Evolutionary conservation across 92 coral and sea anemone genomes (phyloP), one percentile per base, ranked within the genome.

Genomic region (Porites cylindrica): DNA sequence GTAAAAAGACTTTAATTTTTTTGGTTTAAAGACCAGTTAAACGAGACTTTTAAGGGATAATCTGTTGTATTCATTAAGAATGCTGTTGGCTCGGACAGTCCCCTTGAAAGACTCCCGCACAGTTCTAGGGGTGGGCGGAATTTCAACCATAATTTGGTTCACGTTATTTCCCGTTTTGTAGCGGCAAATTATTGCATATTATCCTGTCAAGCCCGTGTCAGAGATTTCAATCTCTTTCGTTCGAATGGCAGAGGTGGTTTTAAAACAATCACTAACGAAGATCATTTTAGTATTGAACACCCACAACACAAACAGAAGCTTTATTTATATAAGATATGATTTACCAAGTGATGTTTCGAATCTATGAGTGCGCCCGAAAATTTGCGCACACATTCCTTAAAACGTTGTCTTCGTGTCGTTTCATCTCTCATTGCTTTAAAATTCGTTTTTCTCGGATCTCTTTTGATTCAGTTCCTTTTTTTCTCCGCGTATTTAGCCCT

Each of bases 111-210:
- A 53, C 20, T 51, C 75, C 76, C 64, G 78, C 59, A 38, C 51
- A n/a, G n/a, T 12, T 53, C 13, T n/a, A 38, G n/a, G 54, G 69
- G 69, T 82, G 61, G 77, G 70, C 67, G 78, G 76, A 82, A 82
- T 54, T 60, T 18, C 23, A 17, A 12, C 20, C 12, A 59, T 1
- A 66, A 50, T 20, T 23, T 2, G 29, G 32, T 74, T 66, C 24
- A n/a, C 51, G 60, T 14, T 65, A 13, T 32, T 70, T 73, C 29
- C 58, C 63, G 24, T 51, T 56, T 53, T 10, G 18, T 3, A 58
- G 18, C 78, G 9, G 43, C 64, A 20, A 52, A 53, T 19, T 70
- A 68, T 51, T 81, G 78, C 64, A 32, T 52, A 75, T n/a, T 52
- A 53, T 75, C 8, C 64, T 50, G 61, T 73, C 56, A 51, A n/a